phyloP scores from a whole-genome alignment of 2,888 invertebrate species.

The Sthenelais limicola region DNA sequence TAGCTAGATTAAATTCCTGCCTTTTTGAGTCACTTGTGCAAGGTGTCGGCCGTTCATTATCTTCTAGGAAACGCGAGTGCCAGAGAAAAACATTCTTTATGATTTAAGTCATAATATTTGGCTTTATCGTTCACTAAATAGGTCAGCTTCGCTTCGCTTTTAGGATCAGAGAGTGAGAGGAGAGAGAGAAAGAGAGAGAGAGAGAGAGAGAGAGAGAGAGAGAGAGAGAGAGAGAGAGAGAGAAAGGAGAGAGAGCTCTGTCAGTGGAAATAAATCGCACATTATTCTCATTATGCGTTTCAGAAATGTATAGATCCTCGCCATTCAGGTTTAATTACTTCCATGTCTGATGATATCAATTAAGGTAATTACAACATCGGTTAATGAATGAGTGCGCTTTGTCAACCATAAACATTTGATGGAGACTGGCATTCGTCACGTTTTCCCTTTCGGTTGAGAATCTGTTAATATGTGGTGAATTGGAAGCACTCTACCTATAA shows the following conservation, averaged over 20 bases:
- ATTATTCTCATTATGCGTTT: slow-evolving; percentile 6
- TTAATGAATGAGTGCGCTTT: not conserved
- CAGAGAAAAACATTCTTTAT: too few relatives aligned
- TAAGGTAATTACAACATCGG: slow-evolving; percentile 4
- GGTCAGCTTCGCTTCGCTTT: too few relatives aligned
- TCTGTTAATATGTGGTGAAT: too few relatives aligned
- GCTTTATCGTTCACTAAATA: too few relatives aligned
- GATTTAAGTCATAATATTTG: too few relatives aligned
- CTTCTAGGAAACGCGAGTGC: too few relatives aligned
- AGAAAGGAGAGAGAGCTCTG: not conserved
- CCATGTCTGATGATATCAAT: slow-evolving; percentile 13
- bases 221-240: not conserved
- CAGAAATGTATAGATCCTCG: slow-evolving; percentile 1
- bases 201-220: slow-evolving; percentile 17
- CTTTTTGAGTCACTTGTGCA: too few relatives aligned
- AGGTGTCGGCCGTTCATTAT: too few relatives aligned
- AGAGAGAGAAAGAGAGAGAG: not conserved
- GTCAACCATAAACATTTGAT: slow-evolving; percentile 3
- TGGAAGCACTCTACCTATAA: too few relatives aligned
- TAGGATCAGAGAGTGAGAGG: not conserved
- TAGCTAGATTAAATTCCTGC: too few relatives aligned
- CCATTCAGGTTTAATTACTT: slow-evolving; percentile 1
- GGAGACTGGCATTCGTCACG: too few relatives aligned
- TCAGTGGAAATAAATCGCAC: not conserved
- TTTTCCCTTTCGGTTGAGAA: too few relatives aligned